Evolutionary conservation across 2,113 vertebrate genomes (phyloP), one percentile per base, ranked within the genome.

Genomic region (Pygoscelis antarcticus): DNA sequence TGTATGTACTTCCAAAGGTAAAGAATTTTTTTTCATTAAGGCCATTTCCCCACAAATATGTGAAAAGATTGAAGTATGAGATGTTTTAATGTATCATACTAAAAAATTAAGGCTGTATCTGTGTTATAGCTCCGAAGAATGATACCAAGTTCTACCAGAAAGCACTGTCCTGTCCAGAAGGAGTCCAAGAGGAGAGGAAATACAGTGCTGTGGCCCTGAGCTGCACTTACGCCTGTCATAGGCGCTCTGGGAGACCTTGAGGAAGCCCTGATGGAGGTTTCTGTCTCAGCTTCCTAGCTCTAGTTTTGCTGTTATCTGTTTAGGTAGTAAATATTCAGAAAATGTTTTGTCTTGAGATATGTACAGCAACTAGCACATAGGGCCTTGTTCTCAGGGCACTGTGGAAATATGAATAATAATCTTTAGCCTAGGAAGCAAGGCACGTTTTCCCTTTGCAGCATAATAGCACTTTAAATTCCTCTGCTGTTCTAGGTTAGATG

Each of bases 391-490:
- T 90, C 22, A 15, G 83, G 88, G n/a, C 22, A 11, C 62, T 77
- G 46, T 80, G 83, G 90, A 51, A 65, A 86, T 71, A 46, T 57
- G 52, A 88, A 77, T 93, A 92, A 71, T 47, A 90, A 92, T 62
- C 42, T 46, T 51, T 3, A 74, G 49, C 40, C 75, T 42, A 36
- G 51, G 42, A 76, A 58, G 62, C 62, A 27, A 62, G 55, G 79
- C 90, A 89, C 32, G 8, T 86, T 93, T 89, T 74, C 42, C 38
- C 51, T 64, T 51, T 86, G 88, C 88, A 81, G 85, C 40, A 38
- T 40, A 61, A 76, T 3, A 65, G 70, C 62, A 83, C 85, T 95
- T 96, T 47, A 90, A 85, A 96, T 97, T 96, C 95, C 64, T 93
- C 29, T 66, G 64, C 85, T 96, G 90, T 90, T 82, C 58, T 32